Percentiles rank a stretch among this genome's conserved stretches.
These are phyloP conservation scores for Zaprionus tsacasi DNA, from an alignment of 1,140 invertebrate genomes.

Conservation along the genomic window DNA sequence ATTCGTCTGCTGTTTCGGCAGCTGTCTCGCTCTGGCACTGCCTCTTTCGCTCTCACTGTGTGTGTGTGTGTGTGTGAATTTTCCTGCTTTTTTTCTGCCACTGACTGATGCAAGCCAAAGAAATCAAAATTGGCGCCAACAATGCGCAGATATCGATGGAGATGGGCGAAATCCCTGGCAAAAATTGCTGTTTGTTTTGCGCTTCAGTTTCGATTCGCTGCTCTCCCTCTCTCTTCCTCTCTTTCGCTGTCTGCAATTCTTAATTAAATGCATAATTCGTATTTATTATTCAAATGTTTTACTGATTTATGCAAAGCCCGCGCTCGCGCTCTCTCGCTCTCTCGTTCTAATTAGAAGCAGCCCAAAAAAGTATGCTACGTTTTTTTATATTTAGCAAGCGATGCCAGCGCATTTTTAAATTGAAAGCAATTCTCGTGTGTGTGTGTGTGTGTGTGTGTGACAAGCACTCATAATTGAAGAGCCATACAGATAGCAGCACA, in stretches of 20 bases:
- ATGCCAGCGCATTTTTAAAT: constrained; percentile 51
- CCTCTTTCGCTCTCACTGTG: too few species aligned
- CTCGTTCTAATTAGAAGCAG: constrained; percentile 57
- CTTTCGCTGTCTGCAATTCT: constrained; percentile 56
- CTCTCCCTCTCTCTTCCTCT: background rate
- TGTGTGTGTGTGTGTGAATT: constrained; percentile 24
- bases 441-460: constrained; percentile 8
- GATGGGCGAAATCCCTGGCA: constrained; percentile 26
- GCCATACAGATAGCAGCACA: constrained; percentile 11
- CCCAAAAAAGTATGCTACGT: constrained; percentile 33
- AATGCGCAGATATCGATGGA: constrained; percentile 46
- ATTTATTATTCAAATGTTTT: constrained; percentile 77
- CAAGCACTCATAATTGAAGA: constrained; percentile 58
- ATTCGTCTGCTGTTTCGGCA: constrained; percentile 58
- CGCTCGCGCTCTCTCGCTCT: constrained; percentile 19
- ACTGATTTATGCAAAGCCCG: constrained; percentile 74
- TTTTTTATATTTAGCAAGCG: constrained; percentile 24
- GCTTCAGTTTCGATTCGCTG: constrained; percentile 11
- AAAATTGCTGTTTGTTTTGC: constrained; percentile 42
- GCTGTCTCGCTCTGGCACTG: background rate
- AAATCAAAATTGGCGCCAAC: constrained; percentile 61
- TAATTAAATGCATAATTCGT: constrained; percentile 82
- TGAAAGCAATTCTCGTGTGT: constrained; percentile 46
- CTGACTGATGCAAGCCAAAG: constrained; percentile 70
- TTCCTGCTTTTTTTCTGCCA: background rate